Evolutionary conservation across 2,888 invertebrate species (phyloP), one percentile per base, ranked within the genome.

Genomic region (Conistra vaccinii): DNA sequence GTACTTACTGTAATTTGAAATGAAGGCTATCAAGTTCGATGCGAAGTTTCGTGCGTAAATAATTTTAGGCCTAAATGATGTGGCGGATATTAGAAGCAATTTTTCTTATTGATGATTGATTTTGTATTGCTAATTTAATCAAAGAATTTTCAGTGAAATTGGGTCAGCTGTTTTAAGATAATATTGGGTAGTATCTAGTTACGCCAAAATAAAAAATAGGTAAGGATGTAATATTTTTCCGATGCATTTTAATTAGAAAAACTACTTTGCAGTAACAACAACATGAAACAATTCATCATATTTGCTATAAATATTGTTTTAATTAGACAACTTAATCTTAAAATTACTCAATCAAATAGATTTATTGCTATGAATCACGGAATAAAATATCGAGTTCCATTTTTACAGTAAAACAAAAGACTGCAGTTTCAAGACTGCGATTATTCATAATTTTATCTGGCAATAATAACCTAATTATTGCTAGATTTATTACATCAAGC

Each of bases 31-130:
- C 35, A 48, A 73, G 55, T 61, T 65, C 32, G 32, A 53, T 32
- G 35, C 66, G 35, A n/a, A 4, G 48, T 65, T 48, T 72, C 17
- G 45, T 48, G 63, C 66, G 69, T 81, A 55, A 58, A 62, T 69
- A 53, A 73, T 77, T 83, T 60, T 83, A 85, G 85, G 77, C 83
- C 83, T 81, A 83, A 70, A 81, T 73, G 45, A 32, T 39, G 9
- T 58, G 20, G 58, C 20, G 42, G 48, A 51, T 63, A 17, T 45
- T 32, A 39, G 7, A 42, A 58, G 10, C 20, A 55, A 12, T 71
- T 45, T 61, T 39, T 32, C 12, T n/a, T 53, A 29, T 20, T 48
- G 29, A 62, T 48, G 29, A 62, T 71, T 26, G 35, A 61, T 65
- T 14, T 42, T 57, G 20, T 39, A 57, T 60, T 9, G 23, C n/a